These are phyloP conservation scores for Xanthia togata DNA, from an alignment of 2,888 invertebrate species.

Conservation along the genomic window DNA sequence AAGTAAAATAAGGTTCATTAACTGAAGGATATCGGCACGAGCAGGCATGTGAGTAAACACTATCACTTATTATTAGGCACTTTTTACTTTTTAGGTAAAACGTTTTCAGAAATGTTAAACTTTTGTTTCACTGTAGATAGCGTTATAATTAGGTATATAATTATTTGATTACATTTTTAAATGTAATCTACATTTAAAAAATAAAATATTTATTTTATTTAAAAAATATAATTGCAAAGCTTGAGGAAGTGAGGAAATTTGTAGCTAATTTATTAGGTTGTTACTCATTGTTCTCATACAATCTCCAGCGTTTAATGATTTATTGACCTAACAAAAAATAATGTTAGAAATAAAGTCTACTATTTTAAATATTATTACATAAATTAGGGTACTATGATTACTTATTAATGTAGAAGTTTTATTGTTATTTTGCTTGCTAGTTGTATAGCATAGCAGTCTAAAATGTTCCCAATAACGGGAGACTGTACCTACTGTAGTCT, in stretches of 20 bases:
- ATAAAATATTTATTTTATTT: neutral
- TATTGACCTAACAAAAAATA: neutral
- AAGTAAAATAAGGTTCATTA: constrained; percentile 10
- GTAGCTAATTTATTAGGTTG: neutral
- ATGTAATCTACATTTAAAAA: neutral
- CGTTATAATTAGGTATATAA: neutral
- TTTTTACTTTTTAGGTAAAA: neutral
- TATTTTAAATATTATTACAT: neutral
- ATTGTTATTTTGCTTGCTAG: neutral
- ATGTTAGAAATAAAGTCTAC: neutral
- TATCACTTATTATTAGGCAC: neutral
- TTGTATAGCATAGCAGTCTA: neutral
- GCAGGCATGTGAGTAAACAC: constrained; percentile 22
- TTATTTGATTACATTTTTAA: neutral
- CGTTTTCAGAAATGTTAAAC: neutral
- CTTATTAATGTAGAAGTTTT: neutral
- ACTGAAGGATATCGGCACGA: neutral
- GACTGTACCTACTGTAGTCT: neutral
- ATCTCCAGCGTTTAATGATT: neutral
- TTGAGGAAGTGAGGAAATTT: neutral
- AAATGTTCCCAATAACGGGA: no score
- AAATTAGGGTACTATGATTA: neutral
- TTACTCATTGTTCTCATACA: neutral
- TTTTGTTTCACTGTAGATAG: neutral
- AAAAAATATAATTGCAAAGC: neutral